Base-by-base conservation (phyloP, 2,797 vertebrate species). In the Sitta carolinensis region DNA sequence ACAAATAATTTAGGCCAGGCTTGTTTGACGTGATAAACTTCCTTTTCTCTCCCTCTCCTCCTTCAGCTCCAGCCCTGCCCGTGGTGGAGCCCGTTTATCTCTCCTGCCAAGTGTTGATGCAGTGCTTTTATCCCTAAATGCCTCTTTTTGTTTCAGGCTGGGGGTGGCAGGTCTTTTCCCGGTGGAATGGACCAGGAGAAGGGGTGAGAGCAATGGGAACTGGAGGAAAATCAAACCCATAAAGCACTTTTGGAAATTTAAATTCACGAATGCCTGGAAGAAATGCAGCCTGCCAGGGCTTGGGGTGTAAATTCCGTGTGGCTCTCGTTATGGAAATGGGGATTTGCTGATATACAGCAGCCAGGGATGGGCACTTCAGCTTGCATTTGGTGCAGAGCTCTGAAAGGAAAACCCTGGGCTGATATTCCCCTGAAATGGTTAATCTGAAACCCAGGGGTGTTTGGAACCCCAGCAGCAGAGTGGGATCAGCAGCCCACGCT, bases 281-380 rank as follows among this genome's bases (percentile, higher is more conserved):
- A 79, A 87, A 62, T 2, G 67, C 85, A 79, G 87, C 87, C 21
- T 7, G 62, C 52, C 86, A 63, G 85, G 26, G 29, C 7, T 70
- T 16, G 51, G 51, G 55, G 58, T 91, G 89, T 94, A 94, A 96
- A 97, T 82, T 82, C 89, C 92, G 76, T 3, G 79, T 14, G 51
- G 4, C 58, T 38, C 83, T 80, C 51, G 3, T 59, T 23, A 40
- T 77, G 87, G 90, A 78, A 94, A 96, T 26, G 34, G 67, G 94
- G 83, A 67, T 82, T 62, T 74, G 95, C 74, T 86, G 87, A 94
- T 77, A 8, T 68, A 67, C 1, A 86, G 83, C 89, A 91, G 82
- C 82, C 73, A 11, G 72, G 74, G 42, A 51, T 17, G 69, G 67
- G 38, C 27, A 86, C 45, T 84, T 77, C 90, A 89, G 4, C 85